Conservation (phyloP, 2,888 invertebrate genomes). For the Abrostola tripartita region DNA sequence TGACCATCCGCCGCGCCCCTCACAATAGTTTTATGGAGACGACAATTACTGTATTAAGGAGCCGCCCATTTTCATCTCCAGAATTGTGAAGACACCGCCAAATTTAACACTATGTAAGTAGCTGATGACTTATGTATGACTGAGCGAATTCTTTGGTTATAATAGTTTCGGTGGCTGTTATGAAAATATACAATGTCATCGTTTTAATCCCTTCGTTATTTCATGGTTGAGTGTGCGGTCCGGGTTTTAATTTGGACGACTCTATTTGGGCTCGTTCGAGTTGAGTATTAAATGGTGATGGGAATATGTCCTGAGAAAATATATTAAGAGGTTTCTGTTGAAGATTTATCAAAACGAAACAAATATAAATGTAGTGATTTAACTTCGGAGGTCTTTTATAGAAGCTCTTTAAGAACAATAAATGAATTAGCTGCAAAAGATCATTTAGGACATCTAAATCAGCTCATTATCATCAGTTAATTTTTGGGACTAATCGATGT, state of each 20-base stretch:
- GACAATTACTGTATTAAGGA: conserved; percentile 78
- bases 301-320: conserved; percentile 22
- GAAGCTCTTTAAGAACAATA: too few species aligned
- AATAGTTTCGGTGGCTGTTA: conserved; percentile 59
- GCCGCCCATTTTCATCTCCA: conserved; percentile 63
- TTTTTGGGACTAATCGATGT: conserved; percentile 22
- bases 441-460: background rate
- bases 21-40: conserved; percentile 77
- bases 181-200: conserved; percentile 82
- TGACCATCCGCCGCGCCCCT: conserved; percentile 76
- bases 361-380: conserved; percentile 5
- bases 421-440: background rate
- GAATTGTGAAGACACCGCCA: conserved; percentile 79
- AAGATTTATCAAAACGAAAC: conserved; percentile 2
- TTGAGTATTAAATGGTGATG: conserved; percentile 25
- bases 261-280: conserved; percentile 35
- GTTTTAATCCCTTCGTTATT: conserved; percentile 80
- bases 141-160: conserved; percentile 69
- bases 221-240: conserved; percentile 71
- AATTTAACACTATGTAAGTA: conserved; percentile 81
- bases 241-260: conserved; percentile 49
- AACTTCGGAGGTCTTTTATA: too few species aligned
- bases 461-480: conserved; percentile 7
- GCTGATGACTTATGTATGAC: conserved; percentile 84
- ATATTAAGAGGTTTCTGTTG: background rate